These are phyloP conservation scores for Bedellia somnulentella DNA, from an alignment of 2,888 invertebrate species.

Conservation along the genomic window DNA sequence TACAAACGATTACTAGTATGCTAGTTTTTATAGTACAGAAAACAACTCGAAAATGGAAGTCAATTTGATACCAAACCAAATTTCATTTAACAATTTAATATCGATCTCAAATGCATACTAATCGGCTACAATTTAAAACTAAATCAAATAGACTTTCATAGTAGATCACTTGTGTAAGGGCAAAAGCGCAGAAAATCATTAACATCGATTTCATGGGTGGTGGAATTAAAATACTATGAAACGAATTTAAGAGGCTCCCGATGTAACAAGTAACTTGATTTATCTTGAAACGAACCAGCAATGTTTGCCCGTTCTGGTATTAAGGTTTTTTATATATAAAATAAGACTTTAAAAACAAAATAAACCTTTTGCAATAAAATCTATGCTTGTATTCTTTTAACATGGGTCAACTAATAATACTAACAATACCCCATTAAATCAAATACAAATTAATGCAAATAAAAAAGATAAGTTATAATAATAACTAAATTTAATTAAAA, in stretches of 20 bases:
- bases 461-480: too few species aligned
- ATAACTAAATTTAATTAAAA: too few species aligned
- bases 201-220: background rate
- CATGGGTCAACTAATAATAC: slow-evolving; percentile 56
- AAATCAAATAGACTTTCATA: too few species aligned
- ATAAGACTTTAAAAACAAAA: slow-evolving; percentile 44
- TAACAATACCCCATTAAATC: too few species aligned
- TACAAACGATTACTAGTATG: slow-evolving; percentile 38
- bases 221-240: background rate
- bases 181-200: too few species aligned
- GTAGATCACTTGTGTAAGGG: too few species aligned
- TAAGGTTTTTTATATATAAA: slow-evolving; percentile 28
- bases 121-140: too few species aligned
- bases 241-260: slow-evolving; percentile 12
- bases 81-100: too few species aligned
- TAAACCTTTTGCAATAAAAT: slow-evolving; percentile 58
- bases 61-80: slow-evolving; percentile 35
- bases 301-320: background rate
- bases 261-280: slow-evolving; percentile 17
- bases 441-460: too few species aligned
- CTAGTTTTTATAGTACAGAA: slow-evolving; percentile 24
- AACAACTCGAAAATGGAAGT: too few species aligned
- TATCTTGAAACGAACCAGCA: too few species aligned
- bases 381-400: slow-evolving; percentile 57
- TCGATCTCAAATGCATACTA: too few species aligned